phyloP scores from a whole-genome alignment of 2,797 vertebrate species.

The Macropodus opercularis region DNA sequence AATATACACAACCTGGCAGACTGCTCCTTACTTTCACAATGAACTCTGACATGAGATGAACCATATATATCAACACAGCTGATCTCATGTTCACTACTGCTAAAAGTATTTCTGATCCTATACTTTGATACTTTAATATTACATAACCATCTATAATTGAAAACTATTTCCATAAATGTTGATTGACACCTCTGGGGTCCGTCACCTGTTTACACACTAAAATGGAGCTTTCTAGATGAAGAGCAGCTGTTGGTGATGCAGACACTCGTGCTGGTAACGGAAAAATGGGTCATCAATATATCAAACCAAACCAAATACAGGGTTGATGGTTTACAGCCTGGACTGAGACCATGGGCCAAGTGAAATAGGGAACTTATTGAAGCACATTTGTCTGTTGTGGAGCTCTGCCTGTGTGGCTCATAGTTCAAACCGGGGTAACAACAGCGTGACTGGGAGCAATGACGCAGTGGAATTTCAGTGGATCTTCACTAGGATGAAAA shows the following conservation, averaged over 20 bases:
- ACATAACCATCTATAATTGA: no score
- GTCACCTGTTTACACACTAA: conserved; percentile 18
- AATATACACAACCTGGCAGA: conserved; percentile 32
- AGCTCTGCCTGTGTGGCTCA: background rate
- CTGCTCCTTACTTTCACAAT: conserved; percentile 17
- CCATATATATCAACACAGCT: conserved; percentile 18
- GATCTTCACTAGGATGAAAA: conserved; percentile 47
- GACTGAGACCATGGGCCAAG: conserved; percentile 1
- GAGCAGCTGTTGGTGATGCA: background rate
- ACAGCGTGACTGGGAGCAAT: conserved; percentile 43
- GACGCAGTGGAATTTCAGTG: conserved; percentile 39
- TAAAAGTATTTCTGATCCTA: no score
- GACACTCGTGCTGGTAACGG: conserved; percentile 12
- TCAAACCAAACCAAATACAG: background rate
- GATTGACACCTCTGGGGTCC: no score
- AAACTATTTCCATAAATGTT: no score
- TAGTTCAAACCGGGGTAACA: conserved; percentile 47
- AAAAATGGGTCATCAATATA: conserved; percentile 15
- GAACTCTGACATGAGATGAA: conserved; percentile 3
- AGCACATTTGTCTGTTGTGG: conserved; percentile 2
- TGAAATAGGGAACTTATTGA: background rate
- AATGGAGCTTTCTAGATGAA: conserved; percentile 18
- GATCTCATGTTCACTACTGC: conserved; percentile 32
- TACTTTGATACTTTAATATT: no score
- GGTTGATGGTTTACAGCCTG: conserved; percentile 14